phyloP scores from a whole-genome alignment of 2,113 vertebrate species.

The Antechinus stuartii region DNA sequence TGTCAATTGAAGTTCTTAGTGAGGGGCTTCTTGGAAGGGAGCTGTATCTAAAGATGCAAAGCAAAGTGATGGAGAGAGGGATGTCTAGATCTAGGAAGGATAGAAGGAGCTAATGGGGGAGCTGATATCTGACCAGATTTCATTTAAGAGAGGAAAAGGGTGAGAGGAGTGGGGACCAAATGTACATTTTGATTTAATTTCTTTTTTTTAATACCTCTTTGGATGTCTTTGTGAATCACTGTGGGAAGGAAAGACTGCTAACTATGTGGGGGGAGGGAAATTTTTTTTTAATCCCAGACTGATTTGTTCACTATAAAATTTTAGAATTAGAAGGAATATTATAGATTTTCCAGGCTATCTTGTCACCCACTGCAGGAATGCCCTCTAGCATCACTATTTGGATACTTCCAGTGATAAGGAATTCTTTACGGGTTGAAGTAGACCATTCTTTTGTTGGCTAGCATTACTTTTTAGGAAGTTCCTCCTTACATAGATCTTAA shows the following conservation, averaged over 20 bases:
- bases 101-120: neutral
- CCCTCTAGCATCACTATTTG: neutral
- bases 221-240: neutral
- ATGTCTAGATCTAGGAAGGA: neutral
- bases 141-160: neutral
- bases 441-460: neutral
- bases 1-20: conserved; percentile 14
- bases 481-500: neutral
- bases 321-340: neutral
- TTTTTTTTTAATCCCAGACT: neutral
- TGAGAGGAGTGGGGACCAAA: neutral
- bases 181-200: neutral
- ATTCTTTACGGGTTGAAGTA: neutral
- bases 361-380: neutral
- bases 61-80: neutral
- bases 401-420: neutral
- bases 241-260: neutral
- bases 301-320: neutral
- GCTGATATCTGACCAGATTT: neutral
- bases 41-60: conserved; percentile 53
- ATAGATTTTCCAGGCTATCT: neutral
- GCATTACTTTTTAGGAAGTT: neutral
- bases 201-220: neutral
- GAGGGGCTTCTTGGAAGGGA: neutral
- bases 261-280: neutral